Evolutionary conservation across 2,797 vertebrate species (phyloP), one percentile per base, ranked within the genome.

Genomic region (Meda fulgida): DNA sequence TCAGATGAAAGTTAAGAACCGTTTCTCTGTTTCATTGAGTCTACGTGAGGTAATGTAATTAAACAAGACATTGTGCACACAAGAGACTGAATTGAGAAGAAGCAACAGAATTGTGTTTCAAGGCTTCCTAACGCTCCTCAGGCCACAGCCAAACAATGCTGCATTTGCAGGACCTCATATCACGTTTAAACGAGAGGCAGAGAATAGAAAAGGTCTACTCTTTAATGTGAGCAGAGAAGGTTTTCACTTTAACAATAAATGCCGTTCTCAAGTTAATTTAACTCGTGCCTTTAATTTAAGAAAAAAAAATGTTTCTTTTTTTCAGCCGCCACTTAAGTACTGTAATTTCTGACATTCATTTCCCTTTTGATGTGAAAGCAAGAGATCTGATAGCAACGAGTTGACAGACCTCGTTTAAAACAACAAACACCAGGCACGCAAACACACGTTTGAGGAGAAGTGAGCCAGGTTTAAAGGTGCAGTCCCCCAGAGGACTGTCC

Each of bases 1-100:
- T 93, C 91, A 91, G 91, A 92, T 88, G 46, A 87, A 93, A 90
- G 91, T 88, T 89, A 93, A 91, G 91, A 91, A 93, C 89, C 88
- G 90, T 93, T 91, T 90, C 86, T 83, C 66, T 1, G 21, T 72
- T 66, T 73, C 71, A 53, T 88, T 83, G 21, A 88, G 88, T 83
- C 91, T 89, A 89, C 86, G 85, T 88, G 87, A 87, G 80, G 43
- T 85, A 67, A 78, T 86, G 83, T 58, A 83, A 77, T 76, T 83
- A 26, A 67, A 29, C 31, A 23, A 83, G 48, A 83, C 31, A 53
- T 1, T 38, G 71, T 51, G 43, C 31, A 8, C 26, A 1, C 26
- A 63, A 73, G 9, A 18, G 29, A 66, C 55, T 23, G n/a, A 60
- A 69, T 6, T 16, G 43, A 83, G 67, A 82, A 67, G 58, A 82